Percentiles rank a stretch among this genome's conserved stretches.
These are phyloP conservation scores for Plectropomus leopardus DNA, from an alignment of 2,113 vertebrate genomes.

Conservation along the genomic window DNA sequence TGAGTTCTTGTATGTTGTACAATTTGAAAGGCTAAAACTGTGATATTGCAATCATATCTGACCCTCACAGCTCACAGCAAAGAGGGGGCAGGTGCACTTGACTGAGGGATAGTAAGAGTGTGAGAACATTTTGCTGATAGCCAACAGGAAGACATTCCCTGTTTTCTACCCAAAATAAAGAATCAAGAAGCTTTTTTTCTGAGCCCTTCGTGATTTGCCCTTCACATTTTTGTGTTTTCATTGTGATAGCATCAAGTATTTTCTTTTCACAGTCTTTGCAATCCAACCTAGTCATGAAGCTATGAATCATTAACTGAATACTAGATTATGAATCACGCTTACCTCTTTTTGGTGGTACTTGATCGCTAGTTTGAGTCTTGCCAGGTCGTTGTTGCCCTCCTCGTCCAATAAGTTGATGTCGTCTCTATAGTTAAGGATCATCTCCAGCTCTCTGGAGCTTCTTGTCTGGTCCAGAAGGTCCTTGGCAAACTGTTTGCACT, in stretches of 20 bases:
- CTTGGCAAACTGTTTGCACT: slow-evolving; percentile 98
- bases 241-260: neutral
- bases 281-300: neutral
- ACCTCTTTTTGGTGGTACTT: slow-evolving; percentile 99
- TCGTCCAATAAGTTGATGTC: slow-evolving; percentile 92
- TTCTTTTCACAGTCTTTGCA: neutral
- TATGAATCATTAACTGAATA: neutral
- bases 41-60: slow-evolving; percentile 14
- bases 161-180: neutral
- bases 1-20: neutral
- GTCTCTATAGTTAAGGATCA: slow-evolving; percentile 97
- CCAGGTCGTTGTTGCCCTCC: slow-evolving; percentile 93
- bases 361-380: slow-evolving; percentile 96
- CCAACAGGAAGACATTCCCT: neutral
- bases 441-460: slow-evolving; percentile 97
- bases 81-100: slow-evolving; percentile 16
- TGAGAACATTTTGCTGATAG: neutral
- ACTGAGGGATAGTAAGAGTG: neutral
- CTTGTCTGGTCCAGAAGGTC: slow-evolving; percentile 97
- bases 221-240: neutral
- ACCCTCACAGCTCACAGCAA: neutral
- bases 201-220: neutral
- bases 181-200: neutral
- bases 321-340: slow-evolving; percentile 34
- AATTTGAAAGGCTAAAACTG: slow-evolving; percentile 10